phyloP scores from a whole-genome alignment of 2,888 invertebrate genomes.

The Myopa testacea region DNA sequence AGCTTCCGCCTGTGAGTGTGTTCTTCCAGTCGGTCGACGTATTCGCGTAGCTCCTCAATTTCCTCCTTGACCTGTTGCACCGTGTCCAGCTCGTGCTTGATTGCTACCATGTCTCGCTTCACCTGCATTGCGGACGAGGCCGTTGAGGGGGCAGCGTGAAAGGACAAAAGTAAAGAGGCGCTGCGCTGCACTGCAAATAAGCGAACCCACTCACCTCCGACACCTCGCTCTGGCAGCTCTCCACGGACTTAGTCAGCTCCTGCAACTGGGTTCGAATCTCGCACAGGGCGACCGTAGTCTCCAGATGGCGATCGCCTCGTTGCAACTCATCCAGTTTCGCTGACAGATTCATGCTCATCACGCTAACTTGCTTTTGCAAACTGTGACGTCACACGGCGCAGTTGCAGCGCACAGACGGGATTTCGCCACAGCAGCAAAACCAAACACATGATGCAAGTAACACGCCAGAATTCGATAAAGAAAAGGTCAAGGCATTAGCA shows the following conservation, averaged over 20 bases:
- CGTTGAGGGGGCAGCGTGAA: background rate
- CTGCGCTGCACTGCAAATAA: background rate
- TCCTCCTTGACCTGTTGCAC: conserved; percentile 96
- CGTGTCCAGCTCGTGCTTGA: conserved; percentile 93
- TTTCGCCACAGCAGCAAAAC: background rate
- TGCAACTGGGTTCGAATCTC: conserved; percentile 93
- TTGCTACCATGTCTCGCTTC: conserved; percentile 94
- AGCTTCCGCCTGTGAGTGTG: conserved; percentile 91
- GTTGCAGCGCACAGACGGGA: conserved; percentile 1
- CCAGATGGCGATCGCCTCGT: conserved; percentile 88
- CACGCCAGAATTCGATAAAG: background rate
- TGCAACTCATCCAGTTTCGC: conserved; percentile 95
- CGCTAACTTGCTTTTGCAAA: conserved; percentile 97
- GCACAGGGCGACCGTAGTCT: conserved; percentile 93
- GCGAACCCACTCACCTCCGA: conserved; percentile 75
- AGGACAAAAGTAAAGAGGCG: background rate
- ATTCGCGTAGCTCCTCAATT: conserved; percentile 91
- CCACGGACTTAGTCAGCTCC: conserved; percentile 93
- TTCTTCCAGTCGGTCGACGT: conserved; percentile 91
- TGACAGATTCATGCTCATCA: conserved; percentile 96
- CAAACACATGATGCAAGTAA: background rate
- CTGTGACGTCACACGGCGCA: conserved; percentile 69
- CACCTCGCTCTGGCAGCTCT: conserved; percentile 94
- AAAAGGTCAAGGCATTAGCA: conserved; percentile 9
- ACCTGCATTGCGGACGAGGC: conserved; percentile 70